Percentiles rank a stretch among this genome's conserved stretches.
Evolutionary conservation across 2,113 vertebrate species (phyloP).

Genomic region (Heptranchias perlo): DNA sequence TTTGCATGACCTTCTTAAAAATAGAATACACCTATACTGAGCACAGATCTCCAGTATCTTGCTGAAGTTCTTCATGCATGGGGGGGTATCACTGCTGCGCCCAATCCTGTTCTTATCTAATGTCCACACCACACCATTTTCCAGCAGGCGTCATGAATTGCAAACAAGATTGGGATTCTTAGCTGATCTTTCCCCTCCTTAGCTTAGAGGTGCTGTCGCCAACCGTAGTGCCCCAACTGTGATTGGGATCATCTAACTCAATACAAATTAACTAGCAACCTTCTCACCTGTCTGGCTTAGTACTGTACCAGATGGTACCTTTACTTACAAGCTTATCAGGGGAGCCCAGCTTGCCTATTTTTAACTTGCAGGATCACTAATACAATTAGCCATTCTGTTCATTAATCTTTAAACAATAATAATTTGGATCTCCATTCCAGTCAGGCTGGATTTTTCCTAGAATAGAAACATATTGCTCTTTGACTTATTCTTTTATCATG

Average conservation of each 20-base stretch:
- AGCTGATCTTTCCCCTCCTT: not conserved
- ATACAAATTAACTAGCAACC: not conserved
- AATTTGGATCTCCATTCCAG: not conserved
- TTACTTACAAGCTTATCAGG: not conserved
- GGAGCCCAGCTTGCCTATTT: not conserved
- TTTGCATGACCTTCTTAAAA: not conserved
- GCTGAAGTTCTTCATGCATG: not conserved
- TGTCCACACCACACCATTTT: not conserved
- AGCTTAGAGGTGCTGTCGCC: not conserved
- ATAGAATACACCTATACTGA: not conserved
- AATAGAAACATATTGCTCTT: not conserved
- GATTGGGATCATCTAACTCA: not conserved
- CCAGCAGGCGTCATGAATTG: not conserved
- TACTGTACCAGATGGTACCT: not conserved
- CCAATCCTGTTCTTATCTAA: not conserved
- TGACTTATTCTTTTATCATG: not conserved
- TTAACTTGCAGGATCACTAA: not conserved
- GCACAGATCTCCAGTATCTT: not conserved
- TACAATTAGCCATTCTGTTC: not conserved
- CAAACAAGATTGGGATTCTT: not conserved
- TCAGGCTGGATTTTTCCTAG: not conserved
- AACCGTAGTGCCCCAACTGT: not conserved
- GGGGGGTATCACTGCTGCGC: not conserved
- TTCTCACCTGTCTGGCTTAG: not conserved
- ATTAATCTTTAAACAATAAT: not conserved